Evolutionary conservation across 2,113 vertebrate genomes (phyloP).

Genomic region (Numida meleagris): DNA sequence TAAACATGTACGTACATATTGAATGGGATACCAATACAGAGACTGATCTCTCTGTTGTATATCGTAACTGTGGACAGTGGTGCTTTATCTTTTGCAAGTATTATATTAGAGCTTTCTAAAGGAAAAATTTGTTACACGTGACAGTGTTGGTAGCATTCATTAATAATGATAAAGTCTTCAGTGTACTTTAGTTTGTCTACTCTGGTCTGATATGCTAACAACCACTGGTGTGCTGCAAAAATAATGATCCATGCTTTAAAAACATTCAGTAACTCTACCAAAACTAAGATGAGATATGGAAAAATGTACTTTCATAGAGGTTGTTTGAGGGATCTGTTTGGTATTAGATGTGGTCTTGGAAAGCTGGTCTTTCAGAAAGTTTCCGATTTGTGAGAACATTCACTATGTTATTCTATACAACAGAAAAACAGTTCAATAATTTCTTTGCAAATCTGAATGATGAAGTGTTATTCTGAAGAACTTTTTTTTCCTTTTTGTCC

Average conservation of each 20-base stretch:
- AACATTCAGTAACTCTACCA: not conserved
- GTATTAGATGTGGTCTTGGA: accelerated
- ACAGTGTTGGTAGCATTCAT: not conserved
- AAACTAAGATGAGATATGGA: not conserved
- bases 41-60: not conserved
- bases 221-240: not conserved
- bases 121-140: not conserved
- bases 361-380: not conserved
- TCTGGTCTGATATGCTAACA: accelerated
- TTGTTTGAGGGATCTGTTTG: not conserved
- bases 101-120: not conserved
- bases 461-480: not conserved
- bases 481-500: not conserved
- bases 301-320: not conserved
- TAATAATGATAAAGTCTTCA: not conserved
- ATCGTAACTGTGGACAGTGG: not conserved
- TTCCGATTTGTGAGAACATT: not conserved
- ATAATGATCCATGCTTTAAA: not conserved
- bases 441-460: not conserved
- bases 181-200: not conserved
- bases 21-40: not conserved
- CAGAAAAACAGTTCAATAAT: accelerated
- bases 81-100: not conserved
- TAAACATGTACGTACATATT: not conserved
- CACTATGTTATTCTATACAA: not conserved